Base-by-base conservation (phyloP, 2,888 invertebrate genomes). In the Lymantria dispar region DNA sequence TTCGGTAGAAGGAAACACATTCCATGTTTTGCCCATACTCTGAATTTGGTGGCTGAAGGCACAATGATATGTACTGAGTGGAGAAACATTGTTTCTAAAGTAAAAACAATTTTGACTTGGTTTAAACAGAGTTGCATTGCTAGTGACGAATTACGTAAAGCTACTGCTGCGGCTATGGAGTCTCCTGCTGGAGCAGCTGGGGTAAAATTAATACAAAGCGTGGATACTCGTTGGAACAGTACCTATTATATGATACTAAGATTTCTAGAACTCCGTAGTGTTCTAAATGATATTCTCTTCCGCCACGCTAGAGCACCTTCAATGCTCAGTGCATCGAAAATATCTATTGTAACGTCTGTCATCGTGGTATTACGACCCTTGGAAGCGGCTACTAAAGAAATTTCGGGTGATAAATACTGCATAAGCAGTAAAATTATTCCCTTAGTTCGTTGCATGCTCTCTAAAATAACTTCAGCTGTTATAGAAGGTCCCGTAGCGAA, bases 351-450 rank as follows among this genome's bases (percentile, higher is more conserved):
- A 41, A 47, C 64, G 52, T 66, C 64, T 50, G 42, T 75, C 51
- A 46, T 70, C 36, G 33, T 59, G 48, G 31, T 78, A 42, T 41
- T 76, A 46, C 58, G 54, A 7, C 76, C 70, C 14, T 43, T 76
- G 0, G 74, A 79, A 65, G 71, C 61, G 43, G 73, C 72, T 9
- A 75, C 76, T 10, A 74, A 68, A 41, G 70, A 78, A 72, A 56
- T 76, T 8, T 37, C 37, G 7, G 37, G 37, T 11, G 69, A 75
- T 58, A 72, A 72, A 53, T 75, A 77, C 46, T 61, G 52, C 45
- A 41, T 65, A 0, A 58, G 58, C 30, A 56, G 56, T 45, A 62
- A 64, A 15, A 41, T 64, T n/a, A 61, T 65, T 41, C 61, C 62
- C 15, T 53, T 63, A 42, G 50, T 64, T 11, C 65, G 58, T 40